These are phyloP conservation scores for Hylia prasina DNA, from an alignment of 2,113 vertebrate genomes.

Conservation along the genomic window DNA sequence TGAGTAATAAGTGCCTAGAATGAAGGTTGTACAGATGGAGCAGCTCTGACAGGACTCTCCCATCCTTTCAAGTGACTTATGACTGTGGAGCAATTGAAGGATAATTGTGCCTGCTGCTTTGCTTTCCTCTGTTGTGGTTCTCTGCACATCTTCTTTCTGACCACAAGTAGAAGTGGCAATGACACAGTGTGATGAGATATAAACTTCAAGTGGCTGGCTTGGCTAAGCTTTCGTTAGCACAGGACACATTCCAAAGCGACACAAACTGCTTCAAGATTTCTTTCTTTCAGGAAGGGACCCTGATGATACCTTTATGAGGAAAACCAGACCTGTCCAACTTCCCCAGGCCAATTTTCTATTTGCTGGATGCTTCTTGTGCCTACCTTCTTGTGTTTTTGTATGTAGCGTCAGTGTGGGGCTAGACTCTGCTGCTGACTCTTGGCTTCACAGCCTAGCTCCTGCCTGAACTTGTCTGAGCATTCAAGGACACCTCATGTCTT, in stretches of 20 bases:
- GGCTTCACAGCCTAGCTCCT: not conserved
- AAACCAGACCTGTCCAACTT: not conserved
- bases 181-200: not conserved
- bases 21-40: not conserved
- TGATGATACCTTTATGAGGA: not conserved
- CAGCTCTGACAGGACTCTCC: not conserved
- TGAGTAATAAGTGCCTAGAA: not conserved
- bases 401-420: not conserved
- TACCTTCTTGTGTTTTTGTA: not conserved
- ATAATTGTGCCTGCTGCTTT: not conserved
- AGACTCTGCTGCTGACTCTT: not conserved
- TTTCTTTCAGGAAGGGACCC: not conserved
- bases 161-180: not conserved
- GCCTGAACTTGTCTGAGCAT: not conserved
- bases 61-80: not conserved
- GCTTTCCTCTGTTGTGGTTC: not conserved
- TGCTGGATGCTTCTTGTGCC: not conserved
- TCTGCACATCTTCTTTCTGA: not conserved
- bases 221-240: not conserved
- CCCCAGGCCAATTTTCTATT: not conserved
- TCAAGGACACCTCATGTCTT: not conserved
- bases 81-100: not conserved
- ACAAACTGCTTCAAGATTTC: not conserved
- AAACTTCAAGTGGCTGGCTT: not conserved
- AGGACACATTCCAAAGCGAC: rapidly evolving